phyloP scores from a whole-genome alignment of 1,140 invertebrate genomes.

The Liolophura sinensis region DNA sequence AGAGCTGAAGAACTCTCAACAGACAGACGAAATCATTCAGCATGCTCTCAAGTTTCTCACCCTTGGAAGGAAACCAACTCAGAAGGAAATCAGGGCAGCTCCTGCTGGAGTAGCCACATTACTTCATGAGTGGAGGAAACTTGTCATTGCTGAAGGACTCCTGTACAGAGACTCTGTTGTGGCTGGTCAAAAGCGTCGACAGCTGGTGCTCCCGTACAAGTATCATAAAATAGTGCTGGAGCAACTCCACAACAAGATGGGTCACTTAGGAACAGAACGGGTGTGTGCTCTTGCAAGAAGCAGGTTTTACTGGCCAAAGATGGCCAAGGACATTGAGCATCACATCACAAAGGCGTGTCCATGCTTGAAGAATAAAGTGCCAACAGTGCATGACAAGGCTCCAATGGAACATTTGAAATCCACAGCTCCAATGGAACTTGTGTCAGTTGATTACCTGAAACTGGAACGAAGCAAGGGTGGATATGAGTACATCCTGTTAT shows the following conservation, averaged over 20 bases:
- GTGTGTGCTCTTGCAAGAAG: constrained; percentile 1
- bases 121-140: background rate
- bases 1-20: background rate
- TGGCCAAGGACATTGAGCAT: constrained; percentile 14
- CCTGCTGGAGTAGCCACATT: too few species aligned
- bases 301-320: constrained; percentile 18
- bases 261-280: constrained; percentile 19
- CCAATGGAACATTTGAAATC: constrained; percentile 14
- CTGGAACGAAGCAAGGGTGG: constrained; percentile 22
- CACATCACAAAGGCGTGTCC: constrained; percentile 6
- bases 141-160: background rate
- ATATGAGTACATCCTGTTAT: constrained; percentile 32
- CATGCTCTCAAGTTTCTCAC: background rate
- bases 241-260: constrained; percentile 21
- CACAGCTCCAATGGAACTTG: constrained; percentile 16
- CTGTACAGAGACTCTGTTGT: background rate
- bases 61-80: too few species aligned
- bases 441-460: constrained; percentile 23
- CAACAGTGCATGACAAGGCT: background rate
- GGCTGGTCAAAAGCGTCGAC: constrained; percentile 1
- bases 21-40: background rate
- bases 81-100: too few species aligned
- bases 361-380: constrained; percentile 13
- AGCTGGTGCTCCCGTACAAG: constrained; percentile 12
- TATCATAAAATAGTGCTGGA: constrained; percentile 6